Conservation (phyloP, 2,113 vertebrate genomes). For the Tyrannus savana region DNA sequence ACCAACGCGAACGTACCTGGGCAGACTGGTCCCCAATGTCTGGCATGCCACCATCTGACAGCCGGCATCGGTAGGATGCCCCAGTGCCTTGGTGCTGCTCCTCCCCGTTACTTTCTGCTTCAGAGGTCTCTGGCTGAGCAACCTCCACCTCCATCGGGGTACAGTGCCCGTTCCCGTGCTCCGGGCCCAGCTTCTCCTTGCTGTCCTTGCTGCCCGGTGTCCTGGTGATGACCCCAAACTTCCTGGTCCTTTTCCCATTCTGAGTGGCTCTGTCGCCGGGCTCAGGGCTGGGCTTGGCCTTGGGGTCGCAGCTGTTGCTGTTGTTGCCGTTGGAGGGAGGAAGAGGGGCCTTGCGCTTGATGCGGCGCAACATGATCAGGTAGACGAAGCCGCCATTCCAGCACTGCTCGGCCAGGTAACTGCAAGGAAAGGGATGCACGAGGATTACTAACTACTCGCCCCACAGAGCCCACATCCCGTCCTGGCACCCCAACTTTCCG, state of each 20-base stretch:
- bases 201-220: slow-evolving; percentile 72
- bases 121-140: slow-evolving; percentile 56
- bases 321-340: slow-evolving; percentile 81
- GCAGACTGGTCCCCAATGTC: slow-evolving; percentile 75
- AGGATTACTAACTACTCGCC: accelerated
- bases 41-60: slow-evolving; percentile 73
- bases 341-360: slow-evolving; percentile 91
- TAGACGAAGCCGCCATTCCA: slow-evolving; percentile 96
- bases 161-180: slow-evolving; percentile 71
- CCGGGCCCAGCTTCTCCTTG: slow-evolving; percentile 22
- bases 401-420: slow-evolving; percentile 97
- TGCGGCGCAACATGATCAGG: slow-evolving; percentile 95
- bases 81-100: slow-evolving; percentile 14
- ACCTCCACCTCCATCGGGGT: slow-evolving; percentile 71
- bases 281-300: slow-evolving; percentile 67
- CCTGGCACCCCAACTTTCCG: accelerated
- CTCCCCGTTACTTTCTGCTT: slow-evolving; percentile 38
- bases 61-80: slow-evolving; percentile 58
- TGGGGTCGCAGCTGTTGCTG: slow-evolving; percentile 73
- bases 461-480: accelerated
- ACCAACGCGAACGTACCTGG: slow-evolving; percentile 74
- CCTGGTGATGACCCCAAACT: slow-evolving; percentile 92
- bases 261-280: slow-evolving; percentile 49
- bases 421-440: slow-evolving; percentile 36
- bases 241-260: slow-evolving; percentile 88